Base-by-base conservation (phyloP, 2,888 invertebrate species). In the Oxycera nigricornis region DNA sequence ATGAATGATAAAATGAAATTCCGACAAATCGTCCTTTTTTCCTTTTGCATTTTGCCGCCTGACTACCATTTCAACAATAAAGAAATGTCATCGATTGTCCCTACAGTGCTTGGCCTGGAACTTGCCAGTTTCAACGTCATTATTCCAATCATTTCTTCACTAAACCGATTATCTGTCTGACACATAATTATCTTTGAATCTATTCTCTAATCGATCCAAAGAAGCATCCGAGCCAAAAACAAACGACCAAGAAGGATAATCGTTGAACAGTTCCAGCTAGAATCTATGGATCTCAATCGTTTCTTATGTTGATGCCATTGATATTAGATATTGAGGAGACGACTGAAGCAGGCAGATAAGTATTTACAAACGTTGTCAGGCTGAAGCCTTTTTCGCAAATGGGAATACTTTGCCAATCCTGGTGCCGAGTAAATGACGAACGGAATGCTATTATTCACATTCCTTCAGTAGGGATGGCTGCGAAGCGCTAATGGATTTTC, bases 371-470 rank as follows among this genome's bases (percentile, higher is more conserved):
- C 31, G 30, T 55, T 70, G 70, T 70, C 70, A 70, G 52, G 17
- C 46, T 70, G 55, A 41, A 70, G 70, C 70, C 70, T 70, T 62
- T 55, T 55, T 62, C 39, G 24, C 70, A 70, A 70, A 70, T 70
- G 55, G 70, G 24, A 70, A 70, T 70, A 55, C 70, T 55, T 70
- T 30, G 55, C 52, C 55, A 55, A n/a, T 70, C 26, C 35, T 70
- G 17, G 17, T 17, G 35, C 20, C 70, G n/a, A 70, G 70, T 70
- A 70, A 70, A 70, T 70, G 70, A 55, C 70, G 55, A 55, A 70
- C 70, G 70, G 70, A 70, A 70, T 70, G 70, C 70, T 35, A 70
- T 70, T 70, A 70, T 70, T 70, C 70, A 55, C 70, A 70, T 70
- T 70, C 70, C 24, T 70, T 52, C 52, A 68, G 67, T 11, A 26